phyloP scores from a whole-genome alignment of 2,113 vertebrate species.

The Rhea pennata region DNA sequence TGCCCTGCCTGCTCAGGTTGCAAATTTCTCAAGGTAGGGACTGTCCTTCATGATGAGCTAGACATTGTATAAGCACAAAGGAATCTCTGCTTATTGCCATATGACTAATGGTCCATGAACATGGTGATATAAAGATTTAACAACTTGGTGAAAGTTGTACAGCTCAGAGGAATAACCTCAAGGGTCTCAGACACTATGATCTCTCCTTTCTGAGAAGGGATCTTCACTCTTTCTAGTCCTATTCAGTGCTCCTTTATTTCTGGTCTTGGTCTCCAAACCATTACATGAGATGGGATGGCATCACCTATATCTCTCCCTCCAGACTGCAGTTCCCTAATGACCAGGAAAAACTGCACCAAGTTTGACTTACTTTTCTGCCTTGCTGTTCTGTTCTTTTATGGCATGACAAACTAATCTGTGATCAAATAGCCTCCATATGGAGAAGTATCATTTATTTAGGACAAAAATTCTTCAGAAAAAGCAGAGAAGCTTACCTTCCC shows the following conservation, averaged over 20 bases:
- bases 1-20: neutral
- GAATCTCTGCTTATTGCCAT: neutral
- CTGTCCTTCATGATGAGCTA: neutral
- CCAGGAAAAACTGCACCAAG: neutral
- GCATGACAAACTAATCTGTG: neutral
- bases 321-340: neutral
- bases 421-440: neutral
- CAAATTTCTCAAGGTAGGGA: neutral
- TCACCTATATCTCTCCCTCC: neutral
- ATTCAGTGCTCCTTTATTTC: neutral
- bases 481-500: neutral
- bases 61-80: neutral
- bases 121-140: neutral
- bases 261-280: neutral
- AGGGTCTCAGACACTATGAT: neutral
- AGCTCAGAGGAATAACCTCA: neutral
- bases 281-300: accelerated
- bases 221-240: neutral
- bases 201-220: neutral
- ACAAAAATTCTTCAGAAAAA: constrained; percentile 17
- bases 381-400: neutral
- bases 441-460: neutral
- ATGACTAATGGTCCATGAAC: neutral
- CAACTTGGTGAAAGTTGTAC: neutral
- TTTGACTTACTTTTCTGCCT: neutral